Evolutionary conservation across 2,888 invertebrate genomes (phyloP), one percentile per base, ranked within the genome.

Genomic region (Adineta ricciae): DNA sequence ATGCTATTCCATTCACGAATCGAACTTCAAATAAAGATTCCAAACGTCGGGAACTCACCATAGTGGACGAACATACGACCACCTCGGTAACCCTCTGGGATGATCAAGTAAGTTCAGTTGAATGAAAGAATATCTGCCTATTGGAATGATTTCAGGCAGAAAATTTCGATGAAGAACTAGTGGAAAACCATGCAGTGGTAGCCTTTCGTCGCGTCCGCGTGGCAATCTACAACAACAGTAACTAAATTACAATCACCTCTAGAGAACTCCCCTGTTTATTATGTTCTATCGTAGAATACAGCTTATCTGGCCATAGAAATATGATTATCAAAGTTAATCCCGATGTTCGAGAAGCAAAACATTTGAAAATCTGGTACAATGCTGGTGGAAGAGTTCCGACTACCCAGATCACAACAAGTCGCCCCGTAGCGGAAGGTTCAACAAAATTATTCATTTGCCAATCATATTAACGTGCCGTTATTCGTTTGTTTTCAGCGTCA

Each of bases 61-160:
- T 99, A 8, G 94, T 98, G 0, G 99, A 99, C 90, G 93, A 94
- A 86, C 93, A 94, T 85, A 93, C 93, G 56, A 93, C 94, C 86
- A 93, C 94, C 89, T 91, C 91, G 24, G 89, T 98, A 8, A 96
- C 97, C 0, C 90, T 99, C 0, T 99, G 99, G 99, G 96, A 95
- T 5, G 92, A 92, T 50, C 94, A 91, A 85, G 90, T 87, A 78
- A 86, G 27, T 83, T 83, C 49, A 9, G 2, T 56, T 27, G 50
- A 19, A 32, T 27, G n/a, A 32, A 2, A 0, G 27, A 64, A 64
- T 1, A 19, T 64, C 5, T 1, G 78, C 72, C 16, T 73, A 1
- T 32, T 24, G 83, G 11, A 38, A 85, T 32, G 5, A 49, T 64
- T 87, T 19, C 87, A 95, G 89, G 97, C 97, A 0, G 94, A 94